These are phyloP conservation scores for Eugnorisma glareosa DNA, from an alignment of 2,888 invertebrate genomes.

Conservation along the genomic window DNA sequence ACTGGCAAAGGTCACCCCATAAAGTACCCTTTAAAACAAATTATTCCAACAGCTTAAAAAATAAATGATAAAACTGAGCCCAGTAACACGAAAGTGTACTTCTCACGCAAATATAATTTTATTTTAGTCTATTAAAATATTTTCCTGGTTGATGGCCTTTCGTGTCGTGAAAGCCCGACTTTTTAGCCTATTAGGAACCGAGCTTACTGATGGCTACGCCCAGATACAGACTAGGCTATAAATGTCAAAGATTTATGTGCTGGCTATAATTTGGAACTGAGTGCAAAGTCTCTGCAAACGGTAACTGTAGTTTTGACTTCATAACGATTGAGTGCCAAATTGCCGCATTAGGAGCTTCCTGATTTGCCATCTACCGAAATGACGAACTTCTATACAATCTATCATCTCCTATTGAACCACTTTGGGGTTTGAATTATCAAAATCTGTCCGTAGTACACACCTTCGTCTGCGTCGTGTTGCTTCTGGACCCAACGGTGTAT, in stretches of 20 bases:
- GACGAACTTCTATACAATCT: background rate
- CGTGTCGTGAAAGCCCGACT: constrained; percentile 18
- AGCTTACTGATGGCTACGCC: constrained; percentile 18
- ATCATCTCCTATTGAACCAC: background rate
- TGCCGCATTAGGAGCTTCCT: background rate
- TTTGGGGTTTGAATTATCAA: background rate
- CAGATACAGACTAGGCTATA: constrained; percentile 35
- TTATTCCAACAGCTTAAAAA: background rate
- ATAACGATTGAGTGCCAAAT: background rate
- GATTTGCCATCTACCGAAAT: background rate
- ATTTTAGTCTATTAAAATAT: constrained; percentile 11
- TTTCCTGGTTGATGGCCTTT: constrained; percentile 27
- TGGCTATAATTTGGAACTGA: background rate
- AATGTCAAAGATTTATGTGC: constrained; percentile 30
- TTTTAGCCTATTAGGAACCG: constrained; percentile 18
- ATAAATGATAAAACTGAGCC: constrained; percentile 4
- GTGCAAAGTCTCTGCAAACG: background rate
- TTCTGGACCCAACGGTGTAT: background rate
- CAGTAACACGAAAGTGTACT: constrained; percentile 27
- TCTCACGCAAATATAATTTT: constrained; percentile 39
- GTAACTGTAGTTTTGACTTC: background rate
- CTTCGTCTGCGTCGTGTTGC: too few relatives aligned
- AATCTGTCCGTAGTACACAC: background rate
- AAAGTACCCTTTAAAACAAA: background rate
- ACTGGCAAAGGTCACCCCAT: background rate